A percentile compares a stretch with the other conserved stretches of the same genome.
phyloP scores from a whole-genome alignment of 2,888 invertebrate genomes.

The Zaprionus lineosus region DNA sequence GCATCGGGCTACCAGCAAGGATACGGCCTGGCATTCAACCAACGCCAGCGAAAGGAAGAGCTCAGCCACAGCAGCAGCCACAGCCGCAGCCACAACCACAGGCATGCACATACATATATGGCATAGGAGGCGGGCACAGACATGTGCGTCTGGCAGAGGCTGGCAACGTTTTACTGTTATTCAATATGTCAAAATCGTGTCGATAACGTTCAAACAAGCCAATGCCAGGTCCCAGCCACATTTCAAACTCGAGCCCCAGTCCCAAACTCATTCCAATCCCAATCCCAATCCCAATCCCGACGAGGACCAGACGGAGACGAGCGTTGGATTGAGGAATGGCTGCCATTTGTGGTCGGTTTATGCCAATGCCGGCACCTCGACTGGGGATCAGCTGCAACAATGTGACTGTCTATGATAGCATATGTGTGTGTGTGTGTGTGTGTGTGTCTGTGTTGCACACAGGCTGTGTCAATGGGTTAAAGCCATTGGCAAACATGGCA shows the following conservation, averaged over 20 bases:
- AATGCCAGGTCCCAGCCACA: too few species aligned
- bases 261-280: too few species aligned
- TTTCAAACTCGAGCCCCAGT: too few species aligned
- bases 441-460: background rate
- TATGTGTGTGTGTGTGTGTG: too few species aligned
- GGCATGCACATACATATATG: slow-evolving; percentile 1
- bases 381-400: slow-evolving; percentile 8
- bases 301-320: background rate
- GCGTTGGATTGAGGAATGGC: slow-evolving; percentile 20
- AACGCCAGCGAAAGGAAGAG: background rate
- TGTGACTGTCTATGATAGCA: slow-evolving; percentile 15
- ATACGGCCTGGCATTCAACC: slow-evolving; percentile 27
- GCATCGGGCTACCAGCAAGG: slow-evolving; percentile 43
- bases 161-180: slow-evolving; percentile 72
- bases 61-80: background rate
- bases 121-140: slow-evolving; percentile 12
- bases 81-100: slow-evolving; percentile 7
- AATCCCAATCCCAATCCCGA: slow-evolving; percentile 6
- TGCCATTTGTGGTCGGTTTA: slow-evolving; percentile 60
- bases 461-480: slow-evolving; percentile 29
- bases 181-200: slow-evolving; percentile 80
- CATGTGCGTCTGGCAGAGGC: slow-evolving; percentile 54
- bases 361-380: slow-evolving; percentile 32
- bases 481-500: slow-evolving; percentile 39
- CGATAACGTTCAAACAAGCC: slow-evolving; percentile 71